phyloP scores from a whole-genome alignment of 1,140 invertebrate genomes.

The Eueides isabella region DNA sequence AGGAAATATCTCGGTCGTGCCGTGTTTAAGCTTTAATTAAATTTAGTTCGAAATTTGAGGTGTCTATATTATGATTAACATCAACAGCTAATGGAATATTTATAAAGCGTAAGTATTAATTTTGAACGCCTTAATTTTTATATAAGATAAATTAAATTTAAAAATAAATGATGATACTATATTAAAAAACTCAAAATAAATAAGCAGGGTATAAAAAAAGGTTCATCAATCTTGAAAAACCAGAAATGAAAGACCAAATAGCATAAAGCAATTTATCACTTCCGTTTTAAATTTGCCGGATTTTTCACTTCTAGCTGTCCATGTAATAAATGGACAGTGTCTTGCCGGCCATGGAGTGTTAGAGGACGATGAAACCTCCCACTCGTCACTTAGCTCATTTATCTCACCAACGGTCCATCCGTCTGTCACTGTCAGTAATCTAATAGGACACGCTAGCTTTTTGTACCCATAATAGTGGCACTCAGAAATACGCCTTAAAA shows the following conservation, averaged over 20 bases:
- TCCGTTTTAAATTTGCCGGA: slow-evolving; percentile 57
- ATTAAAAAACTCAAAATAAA: neutral
- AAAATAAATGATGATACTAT: too few species aligned
- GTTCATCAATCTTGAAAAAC: neutral
- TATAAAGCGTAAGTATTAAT: neutral
- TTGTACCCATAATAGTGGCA: slow-evolving; percentile 71
- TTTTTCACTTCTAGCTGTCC: slow-evolving; percentile 57
- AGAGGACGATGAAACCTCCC: slow-evolving; percentile 59
- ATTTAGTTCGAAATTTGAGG: slow-evolving; percentile 50
- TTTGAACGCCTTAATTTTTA: neutral
- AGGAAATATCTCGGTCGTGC: slow-evolving; percentile 66
- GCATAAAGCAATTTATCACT: slow-evolving; percentile 34
- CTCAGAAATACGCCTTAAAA: slow-evolving; percentile 67
- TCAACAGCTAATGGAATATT: neutral
- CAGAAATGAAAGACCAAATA: slow-evolving; percentile 2
- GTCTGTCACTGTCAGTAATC: slow-evolving; percentile 78
- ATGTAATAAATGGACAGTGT: slow-evolving; percentile 64
- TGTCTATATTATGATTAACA: neutral
- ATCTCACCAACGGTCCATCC: slow-evolving; percentile 72
- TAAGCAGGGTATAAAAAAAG: neutral
- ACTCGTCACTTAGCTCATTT: slow-evolving; percentile 79
- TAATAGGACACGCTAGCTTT: slow-evolving; percentile 79
- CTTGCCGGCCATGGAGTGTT: slow-evolving; percentile 53
- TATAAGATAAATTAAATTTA: too few species aligned
- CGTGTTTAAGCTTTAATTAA: slow-evolving; percentile 71